A percentile compares a stretch with the other conserved stretches of the same genome.
phyloP scores from a whole-genome alignment of 2,797 vertebrate species.

The Melanotaenia pygmaea region DNA sequence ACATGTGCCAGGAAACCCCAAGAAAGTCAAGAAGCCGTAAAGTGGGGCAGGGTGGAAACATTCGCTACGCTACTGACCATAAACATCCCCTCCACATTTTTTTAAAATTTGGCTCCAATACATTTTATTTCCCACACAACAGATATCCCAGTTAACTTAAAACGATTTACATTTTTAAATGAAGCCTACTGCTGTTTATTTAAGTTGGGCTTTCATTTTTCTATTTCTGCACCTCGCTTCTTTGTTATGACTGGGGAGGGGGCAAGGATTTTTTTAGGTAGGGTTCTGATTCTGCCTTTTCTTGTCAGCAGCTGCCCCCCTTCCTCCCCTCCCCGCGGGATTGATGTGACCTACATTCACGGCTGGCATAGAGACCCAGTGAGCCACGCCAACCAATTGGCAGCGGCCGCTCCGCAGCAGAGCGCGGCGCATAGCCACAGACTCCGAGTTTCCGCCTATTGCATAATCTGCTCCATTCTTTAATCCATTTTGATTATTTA shows the following conservation, averaged over 20 bases:
- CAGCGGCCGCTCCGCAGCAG: slow-evolving; percentile 47
- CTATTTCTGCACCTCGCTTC: slow-evolving; percentile 40
- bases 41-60: slow-evolving; percentile 49
- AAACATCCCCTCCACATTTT: slow-evolving; percentile 6
- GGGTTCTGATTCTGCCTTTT: slow-evolving; percentile 55
- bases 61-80: slow-evolving; percentile 1
- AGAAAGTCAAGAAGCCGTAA: slow-evolving; percentile 56
- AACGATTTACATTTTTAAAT: not conserved
- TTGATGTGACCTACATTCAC: slow-evolving; percentile 84
- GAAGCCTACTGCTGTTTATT: not conserved
- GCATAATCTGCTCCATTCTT: slow-evolving; percentile 73
- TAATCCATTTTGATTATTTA: slow-evolving; percentile 68
- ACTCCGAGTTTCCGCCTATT: slow-evolving; percentile 73
- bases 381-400: slow-evolving; percentile 66
- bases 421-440: slow-evolving; percentile 48
- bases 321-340: slow-evolving; percentile 45
- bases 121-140: not conserved
- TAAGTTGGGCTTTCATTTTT: not conserved
- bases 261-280: slow-evolving; percentile 66
- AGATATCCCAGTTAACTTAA: slow-evolving; percentile 3
- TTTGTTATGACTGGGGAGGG: slow-evolving; percentile 65
- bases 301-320: slow-evolving; percentile 24
- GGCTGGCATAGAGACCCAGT: slow-evolving; percentile 71
- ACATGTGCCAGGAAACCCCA: slow-evolving; percentile 61
- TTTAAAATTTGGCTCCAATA: slow-evolving; percentile 2